These are phyloP conservation scores for Chromobotia macracanthus DNA, from an alignment of 2,797 vertebrate genomes.

Conservation along the genomic window DNA sequence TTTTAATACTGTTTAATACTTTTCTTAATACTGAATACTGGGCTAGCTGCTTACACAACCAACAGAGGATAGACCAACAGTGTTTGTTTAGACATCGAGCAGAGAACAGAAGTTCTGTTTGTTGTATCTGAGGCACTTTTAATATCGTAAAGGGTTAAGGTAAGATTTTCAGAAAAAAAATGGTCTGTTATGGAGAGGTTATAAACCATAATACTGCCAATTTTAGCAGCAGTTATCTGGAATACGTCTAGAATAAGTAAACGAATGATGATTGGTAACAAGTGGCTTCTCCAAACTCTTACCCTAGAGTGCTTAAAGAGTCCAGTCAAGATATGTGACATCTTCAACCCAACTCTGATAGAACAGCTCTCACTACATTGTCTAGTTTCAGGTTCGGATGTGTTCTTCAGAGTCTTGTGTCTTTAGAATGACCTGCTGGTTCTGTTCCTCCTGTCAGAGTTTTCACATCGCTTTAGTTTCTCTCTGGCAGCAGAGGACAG, in stretches of 20 bases:
- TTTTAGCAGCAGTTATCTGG: too few species aligned
- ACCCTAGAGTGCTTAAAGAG: background rate
- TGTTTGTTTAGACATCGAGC: background rate
- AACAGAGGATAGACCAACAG: too few species aligned
- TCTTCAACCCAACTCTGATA: background rate
- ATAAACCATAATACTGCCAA: too few species aligned
- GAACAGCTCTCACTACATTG: background rate
- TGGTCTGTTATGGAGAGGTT: too few species aligned
- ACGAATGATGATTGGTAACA: background rate
- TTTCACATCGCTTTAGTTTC: conserved; percentile 24
- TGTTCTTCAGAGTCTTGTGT: conserved; percentile 8
- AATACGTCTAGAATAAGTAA: too few species aligned
- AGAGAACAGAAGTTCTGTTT: conserved; percentile 8
- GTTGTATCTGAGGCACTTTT: conserved; percentile 18
- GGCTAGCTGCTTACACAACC: too few species aligned
- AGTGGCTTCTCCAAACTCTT: background rate
- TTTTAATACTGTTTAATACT: too few species aligned
- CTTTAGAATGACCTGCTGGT: conserved; percentile 29
- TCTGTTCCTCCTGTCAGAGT: conserved; percentile 14
- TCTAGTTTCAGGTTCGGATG: background rate
- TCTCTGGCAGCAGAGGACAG: conserved; percentile 30
- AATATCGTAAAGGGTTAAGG: background rate
- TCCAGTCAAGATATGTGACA: background rate
- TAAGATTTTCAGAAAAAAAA: too few species aligned
- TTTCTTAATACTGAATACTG: too few species aligned